Conservation (phyloP, 2,113 vertebrate genomes). For the Limnothrissa miodon region DNA sequence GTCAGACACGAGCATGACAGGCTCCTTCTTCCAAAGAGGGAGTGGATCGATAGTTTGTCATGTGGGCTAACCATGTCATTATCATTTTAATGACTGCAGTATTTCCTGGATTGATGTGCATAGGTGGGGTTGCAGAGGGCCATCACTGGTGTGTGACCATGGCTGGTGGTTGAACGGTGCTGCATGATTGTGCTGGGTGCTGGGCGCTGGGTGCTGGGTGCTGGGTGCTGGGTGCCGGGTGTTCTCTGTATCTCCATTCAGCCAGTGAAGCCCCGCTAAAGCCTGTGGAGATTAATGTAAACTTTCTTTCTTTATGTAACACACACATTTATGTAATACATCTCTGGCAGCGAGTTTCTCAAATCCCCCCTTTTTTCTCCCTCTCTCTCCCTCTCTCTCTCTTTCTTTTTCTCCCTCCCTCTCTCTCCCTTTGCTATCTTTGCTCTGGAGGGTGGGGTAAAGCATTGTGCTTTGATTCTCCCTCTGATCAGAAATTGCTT, state of each 20-base stretch:
- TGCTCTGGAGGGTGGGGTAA: not conserved
- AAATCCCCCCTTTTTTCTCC: not conserved
- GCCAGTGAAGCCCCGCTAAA: not conserved
- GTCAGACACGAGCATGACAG: not conserved
- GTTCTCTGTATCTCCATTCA: not conserved
- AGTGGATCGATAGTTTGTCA: conserved; percentile 57
- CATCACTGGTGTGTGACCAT: not conserved
- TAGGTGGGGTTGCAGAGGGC: conserved; percentile 21
- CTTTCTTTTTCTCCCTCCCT: too few relatives aligned
- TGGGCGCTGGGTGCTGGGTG: not conserved
- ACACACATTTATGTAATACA: conserved; percentile 21
- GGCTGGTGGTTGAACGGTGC: too few relatives aligned
- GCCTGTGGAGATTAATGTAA: not conserved
- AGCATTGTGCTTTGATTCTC: not conserved
- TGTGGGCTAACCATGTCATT: conserved; percentile 56
- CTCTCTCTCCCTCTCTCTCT: too few relatives aligned
- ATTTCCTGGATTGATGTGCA: conserved; percentile 54
- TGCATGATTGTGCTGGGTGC: not conserved
- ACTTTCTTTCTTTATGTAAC: conserved; percentile 27
- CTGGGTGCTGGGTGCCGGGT: not conserved
- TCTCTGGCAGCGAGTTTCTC: not conserved
- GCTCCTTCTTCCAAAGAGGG: conserved; percentile 26
- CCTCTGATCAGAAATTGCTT: not conserved
- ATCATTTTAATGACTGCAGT: conserved; percentile 65
- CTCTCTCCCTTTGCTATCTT: not conserved